Base-by-base conservation (phyloP, 2,888 invertebrate genomes). In the Archaeoteleia sp. region DNA sequence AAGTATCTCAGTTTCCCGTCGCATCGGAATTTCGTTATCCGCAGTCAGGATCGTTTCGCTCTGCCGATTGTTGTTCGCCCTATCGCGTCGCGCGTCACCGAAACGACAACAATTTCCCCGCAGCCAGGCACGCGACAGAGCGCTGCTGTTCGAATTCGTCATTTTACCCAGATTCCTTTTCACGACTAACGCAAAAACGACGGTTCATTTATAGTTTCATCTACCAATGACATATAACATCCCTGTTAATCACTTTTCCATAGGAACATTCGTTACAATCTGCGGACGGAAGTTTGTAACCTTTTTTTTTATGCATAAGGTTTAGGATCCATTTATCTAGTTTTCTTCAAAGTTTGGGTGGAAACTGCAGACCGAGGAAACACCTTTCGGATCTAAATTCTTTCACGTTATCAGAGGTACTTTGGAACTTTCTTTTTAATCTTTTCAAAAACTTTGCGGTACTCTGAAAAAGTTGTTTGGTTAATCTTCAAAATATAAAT, bases 1-100 rank as follows among this genome's bases (percentile, higher is more conserved):
- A 73, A 91, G 87, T 60, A 89, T 88, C 71, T 88, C 88, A 7
- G 90, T 89, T 40, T 90, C 88, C 55, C 84, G 83, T 62, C 77
- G 74, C 85, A 71, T 84, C 82, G 87, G 87, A 86, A 76, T 74
- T 76, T 78, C 75, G 76, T 83, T 79, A 70, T 78, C 77, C 10
- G 81, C 71, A 74, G 70, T 60, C 12, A 13, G 42, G 46, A 66
- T 51, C 70, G 70, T 32, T 45, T 70, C 66, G 48, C 67, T 65
- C 17, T 35, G 51, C 13, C 67, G 57, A 70, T 74, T 77, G 60
- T 75, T 81, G 65, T 80, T 79, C 49, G 70, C 75, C 20, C 75
- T 73, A 51, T 78, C 77, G 60, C 79, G 74, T 2, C 72, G 72
- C 15, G 72, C 42, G 65, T 78, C 75, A 39, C 75, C 77, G 70